Evolutionary conservation across 1,140 invertebrate genomes (phyloP).

Genomic region (Amphibalanus amphitrite): DNA sequence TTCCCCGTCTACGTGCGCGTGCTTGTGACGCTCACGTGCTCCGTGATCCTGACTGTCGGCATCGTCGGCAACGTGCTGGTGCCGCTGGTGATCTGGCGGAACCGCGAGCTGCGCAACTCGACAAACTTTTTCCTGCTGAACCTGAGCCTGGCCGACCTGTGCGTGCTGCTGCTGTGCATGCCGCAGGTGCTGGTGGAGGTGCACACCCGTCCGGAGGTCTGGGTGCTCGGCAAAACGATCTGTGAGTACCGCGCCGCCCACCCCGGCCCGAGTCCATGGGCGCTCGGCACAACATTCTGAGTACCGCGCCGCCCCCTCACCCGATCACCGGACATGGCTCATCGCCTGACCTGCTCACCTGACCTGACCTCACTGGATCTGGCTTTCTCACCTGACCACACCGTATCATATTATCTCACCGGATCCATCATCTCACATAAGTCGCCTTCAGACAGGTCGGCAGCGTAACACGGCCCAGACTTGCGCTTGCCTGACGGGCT

Average conservation of each 20-base stretch:
- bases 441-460: too few species aligned
- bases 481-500: too few species aligned
- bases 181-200: slow-evolving; percentile 79
- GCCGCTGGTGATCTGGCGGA: slow-evolving; percentile 72
- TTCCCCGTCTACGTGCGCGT: slow-evolving; percentile 64
- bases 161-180: slow-evolving; percentile 73
- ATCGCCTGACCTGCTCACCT: too few species aligned
- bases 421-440: too few species aligned
- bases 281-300: too few species aligned
- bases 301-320: too few species aligned
- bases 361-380: too few species aligned
- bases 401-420: too few species aligned
- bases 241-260: slow-evolving; percentile 47
- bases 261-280: too few species aligned
- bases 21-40: slow-evolving; percentile 61
- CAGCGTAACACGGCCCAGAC: too few species aligned
- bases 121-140: slow-evolving; percentile 90
- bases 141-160: slow-evolving; percentile 74
- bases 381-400: too few species aligned
- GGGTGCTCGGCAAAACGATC: slow-evolving; percentile 73
- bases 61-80: slow-evolving; percentile 78
- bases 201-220: slow-evolving; percentile 67
- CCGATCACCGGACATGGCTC: too few species aligned
- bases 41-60: slow-evolving; percentile 63
- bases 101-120: slow-evolving; percentile 80